Evolutionary conservation across 2,797 vertebrate genomes (phyloP).

Genomic region (Carcharodon carcharias): DNA sequence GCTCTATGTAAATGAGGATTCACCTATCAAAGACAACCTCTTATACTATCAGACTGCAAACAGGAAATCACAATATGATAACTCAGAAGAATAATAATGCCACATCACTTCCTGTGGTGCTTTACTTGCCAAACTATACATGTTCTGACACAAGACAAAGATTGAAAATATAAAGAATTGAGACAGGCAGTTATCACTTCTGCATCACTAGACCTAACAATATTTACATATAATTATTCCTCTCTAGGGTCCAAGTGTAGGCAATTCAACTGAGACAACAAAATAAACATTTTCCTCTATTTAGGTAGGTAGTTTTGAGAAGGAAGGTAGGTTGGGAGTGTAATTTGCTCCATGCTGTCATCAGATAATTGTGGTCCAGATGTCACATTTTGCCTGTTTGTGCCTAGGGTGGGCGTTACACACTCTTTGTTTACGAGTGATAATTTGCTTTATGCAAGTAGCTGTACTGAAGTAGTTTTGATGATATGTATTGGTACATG

Average conservation of each 20-base stretch:
- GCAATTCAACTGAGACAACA: not conserved
- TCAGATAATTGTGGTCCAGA: not conserved
- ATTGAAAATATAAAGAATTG: not conserved
- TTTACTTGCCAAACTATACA: not conserved
- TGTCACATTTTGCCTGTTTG: not conserved
- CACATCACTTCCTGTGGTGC: not conserved
- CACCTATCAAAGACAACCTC: not conserved
- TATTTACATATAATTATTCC: not conserved
- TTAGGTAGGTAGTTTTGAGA: not conserved
- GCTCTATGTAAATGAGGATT: not conserved
- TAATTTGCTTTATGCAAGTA: not conserved
- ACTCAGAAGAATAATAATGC: not conserved
- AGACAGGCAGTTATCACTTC: not conserved
- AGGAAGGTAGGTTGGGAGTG: not conserved
- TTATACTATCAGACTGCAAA: not conserved
- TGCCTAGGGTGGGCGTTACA: not conserved
- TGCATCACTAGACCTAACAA: not conserved
- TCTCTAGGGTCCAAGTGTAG: not conserved
- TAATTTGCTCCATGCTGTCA: not conserved
- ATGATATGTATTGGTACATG: not conserved
- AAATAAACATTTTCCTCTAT: not conserved
- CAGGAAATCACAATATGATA: not conserved
- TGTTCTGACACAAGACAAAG: not conserved
- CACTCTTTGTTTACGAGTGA: not conserved
- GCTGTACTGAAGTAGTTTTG: not conserved